A percentile compares a stretch with the other conserved stretches of the same genome.
Conservation (phyloP, 2,113 vertebrate species). For the Protomyctophum bolini region DNA sequence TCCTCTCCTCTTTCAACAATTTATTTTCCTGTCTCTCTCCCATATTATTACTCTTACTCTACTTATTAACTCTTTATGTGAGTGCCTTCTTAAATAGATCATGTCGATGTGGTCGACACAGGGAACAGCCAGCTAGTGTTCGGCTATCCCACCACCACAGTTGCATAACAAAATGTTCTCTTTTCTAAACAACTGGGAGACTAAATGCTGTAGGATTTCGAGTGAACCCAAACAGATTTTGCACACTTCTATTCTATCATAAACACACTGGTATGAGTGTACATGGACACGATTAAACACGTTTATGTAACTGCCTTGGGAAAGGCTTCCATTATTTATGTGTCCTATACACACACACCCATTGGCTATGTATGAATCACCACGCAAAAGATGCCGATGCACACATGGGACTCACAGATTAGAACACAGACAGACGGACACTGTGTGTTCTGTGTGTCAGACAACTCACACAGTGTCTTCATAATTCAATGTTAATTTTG, state of each 20-base stretch:
- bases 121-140: background rate
- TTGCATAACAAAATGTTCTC: background rate
- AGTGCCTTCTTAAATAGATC: too few species aligned
- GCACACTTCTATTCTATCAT: constrained; percentile 1
- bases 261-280: constrained; percentile 29
- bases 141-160: background rate
- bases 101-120: background rate
- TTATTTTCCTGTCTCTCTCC: background rate
- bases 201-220: constrained; percentile 2
- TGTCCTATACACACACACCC: constrained; percentile 43
- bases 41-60: too few species aligned
- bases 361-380: constrained; percentile 29
- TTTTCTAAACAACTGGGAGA: constrained; percentile 28
- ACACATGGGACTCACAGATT: background rate
- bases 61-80: too few species aligned
- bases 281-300: background rate
- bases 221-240: constrained; percentile 28
- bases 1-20: background rate
- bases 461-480: background rate
- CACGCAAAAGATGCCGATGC: background rate
- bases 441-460: background rate
- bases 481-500: constrained; percentile 26
- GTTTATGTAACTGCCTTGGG: constrained; percentile 42
- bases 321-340: constrained; percentile 24
- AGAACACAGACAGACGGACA: background rate